phyloP scores from a whole-genome alignment of 2,888 invertebrate species.

The Acheta domesticus region DNA sequence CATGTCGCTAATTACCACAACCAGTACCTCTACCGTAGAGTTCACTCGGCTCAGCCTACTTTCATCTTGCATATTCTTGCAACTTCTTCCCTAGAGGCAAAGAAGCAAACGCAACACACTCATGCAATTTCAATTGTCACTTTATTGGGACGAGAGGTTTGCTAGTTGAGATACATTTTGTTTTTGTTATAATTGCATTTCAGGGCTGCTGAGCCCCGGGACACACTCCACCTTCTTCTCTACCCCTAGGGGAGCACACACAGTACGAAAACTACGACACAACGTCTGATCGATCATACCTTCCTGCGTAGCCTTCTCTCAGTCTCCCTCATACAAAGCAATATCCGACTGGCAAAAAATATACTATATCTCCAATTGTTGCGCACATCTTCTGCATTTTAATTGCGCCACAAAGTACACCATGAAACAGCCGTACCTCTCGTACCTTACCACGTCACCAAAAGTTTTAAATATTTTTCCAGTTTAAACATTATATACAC shows the following conservation, averaged over 20 bases:
- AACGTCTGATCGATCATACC: neutral
- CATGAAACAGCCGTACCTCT: neutral
- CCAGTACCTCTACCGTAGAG: too few relatives aligned
- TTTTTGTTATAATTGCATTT: neutral
- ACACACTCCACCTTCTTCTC: neutral
- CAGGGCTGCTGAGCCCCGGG: neutral
- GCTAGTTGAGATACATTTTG: neutral
- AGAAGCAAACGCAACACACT: too few relatives aligned
- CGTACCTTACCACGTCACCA: slow-evolving; percentile 3
- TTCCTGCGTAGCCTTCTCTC: neutral
- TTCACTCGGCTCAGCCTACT: too few relatives aligned
- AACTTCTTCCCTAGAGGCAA: too few relatives aligned
- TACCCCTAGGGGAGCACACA: slow-evolving; percentile 6
- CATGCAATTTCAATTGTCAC: slow-evolving; percentile 1
- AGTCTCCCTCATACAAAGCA: slow-evolving; percentile 18
- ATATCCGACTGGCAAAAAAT: neutral
- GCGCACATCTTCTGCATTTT: neutral
- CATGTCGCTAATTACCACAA: too few relatives aligned
- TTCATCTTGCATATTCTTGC: too few relatives aligned
- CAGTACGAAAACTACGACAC: slow-evolving; percentile 5
- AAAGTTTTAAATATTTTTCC: neutral
- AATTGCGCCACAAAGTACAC: neutral
- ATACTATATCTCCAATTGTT: neutral
- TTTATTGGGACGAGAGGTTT: slow-evolving; percentile 9
- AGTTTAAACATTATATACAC: neutral